Evolutionary conservation across 1,140 invertebrate genomes (phyloP).

Genomic region (Drosophila nikananu): DNA sequence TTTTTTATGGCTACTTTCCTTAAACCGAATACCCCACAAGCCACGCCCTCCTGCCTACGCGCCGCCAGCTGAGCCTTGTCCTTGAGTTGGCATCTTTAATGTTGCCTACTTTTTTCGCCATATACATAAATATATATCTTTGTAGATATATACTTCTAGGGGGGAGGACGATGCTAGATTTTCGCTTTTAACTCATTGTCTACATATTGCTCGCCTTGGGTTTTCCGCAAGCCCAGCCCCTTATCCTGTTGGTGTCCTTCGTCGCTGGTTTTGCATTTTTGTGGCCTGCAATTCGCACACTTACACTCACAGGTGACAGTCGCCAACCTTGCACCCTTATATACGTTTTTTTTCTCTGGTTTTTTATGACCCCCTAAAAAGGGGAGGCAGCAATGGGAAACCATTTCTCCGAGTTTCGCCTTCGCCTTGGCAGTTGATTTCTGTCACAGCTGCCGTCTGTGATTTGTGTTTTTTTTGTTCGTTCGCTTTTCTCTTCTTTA

Average conservation of each 20-base stretch:
- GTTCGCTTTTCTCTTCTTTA: background rate
- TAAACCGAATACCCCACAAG: slow-evolving; percentile 33
- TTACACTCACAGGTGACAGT: slow-evolving; percentile 49
- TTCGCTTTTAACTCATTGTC: slow-evolving; percentile 76
- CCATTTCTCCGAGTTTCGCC: slow-evolving; percentile 43
- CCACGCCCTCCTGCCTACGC: background rate
- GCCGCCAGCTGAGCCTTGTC: slow-evolving; percentile 40
- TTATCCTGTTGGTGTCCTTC: slow-evolving; percentile 48
- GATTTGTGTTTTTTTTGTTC: slow-evolving; percentile 63
- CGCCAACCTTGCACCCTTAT: slow-evolving; percentile 38
- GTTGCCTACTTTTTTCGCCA: slow-evolving; percentile 54
- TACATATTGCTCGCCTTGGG: slow-evolving; percentile 66
- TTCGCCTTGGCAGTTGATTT: slow-evolving; percentile 76
- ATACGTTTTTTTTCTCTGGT: background rate
- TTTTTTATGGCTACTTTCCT: slow-evolving; percentile 38
- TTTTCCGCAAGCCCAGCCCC: slow-evolving; percentile 9
- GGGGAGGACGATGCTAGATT: slow-evolving; percentile 34
- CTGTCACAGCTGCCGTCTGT: slow-evolving; percentile 76
- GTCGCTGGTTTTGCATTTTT: slow-evolving; percentile 68
- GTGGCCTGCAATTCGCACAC: slow-evolving; percentile 60
- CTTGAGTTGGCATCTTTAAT: slow-evolving; percentile 66
- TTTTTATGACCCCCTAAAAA: background rate
- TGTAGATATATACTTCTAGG: slow-evolving; percentile 12
- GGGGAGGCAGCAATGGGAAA: background rate
- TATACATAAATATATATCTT: slow-evolving; percentile 5